Base-by-base conservation (phyloP, 2,888 invertebrate species). In the Herminia tarsipennalis region DNA sequence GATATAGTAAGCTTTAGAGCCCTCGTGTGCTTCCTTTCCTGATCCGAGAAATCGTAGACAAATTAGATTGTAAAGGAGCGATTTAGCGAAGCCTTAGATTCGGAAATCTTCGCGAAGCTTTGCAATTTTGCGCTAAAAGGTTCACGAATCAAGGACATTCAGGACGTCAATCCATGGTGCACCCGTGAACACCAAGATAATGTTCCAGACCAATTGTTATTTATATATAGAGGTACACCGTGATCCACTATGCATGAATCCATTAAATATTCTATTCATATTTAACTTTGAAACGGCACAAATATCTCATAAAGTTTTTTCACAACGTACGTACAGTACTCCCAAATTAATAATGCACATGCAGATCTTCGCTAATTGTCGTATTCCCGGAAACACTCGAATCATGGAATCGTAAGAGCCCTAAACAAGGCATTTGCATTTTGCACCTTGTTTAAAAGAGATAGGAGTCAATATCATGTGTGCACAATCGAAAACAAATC, bases 1-100 rank as follows among this genome's bases (percentile, higher is more conserved):
- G 74, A 80, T 67, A 78, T 83, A 84, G 83, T 60, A 53, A 70
- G 70, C 81, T 82, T 76, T 87, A 86, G 83, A 80, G 70, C 69
- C 83, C 83, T 78, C 68, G 60, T 72, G 71, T 73, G 78, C 81
- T 81, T 81, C 76, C 72, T 73, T 56, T 61, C 68, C 75, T 60
- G 67, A 66, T 72, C 75, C 74, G 70, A 70, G 70, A 64, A 70
- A 71, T 76, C 72, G 76, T 78, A 75, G 77, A 61, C 28, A 44
- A 73, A 75, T 78, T 82, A 82, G 80, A 75, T 77, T 70, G 38
- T 70, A 75, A 77, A 72, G 68, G 70, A 76, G 66, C 71, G 76
- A 76, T 79, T 78, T 79, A 78, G 76, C 58, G 64, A 73, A 78
- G 64, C 77, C 76, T 80, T 83, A 65, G 66, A 75, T 69, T 68